Conservation (phyloP, 1,140 invertebrate genomes). For the Pogonognathellus flavescens region DNA sequence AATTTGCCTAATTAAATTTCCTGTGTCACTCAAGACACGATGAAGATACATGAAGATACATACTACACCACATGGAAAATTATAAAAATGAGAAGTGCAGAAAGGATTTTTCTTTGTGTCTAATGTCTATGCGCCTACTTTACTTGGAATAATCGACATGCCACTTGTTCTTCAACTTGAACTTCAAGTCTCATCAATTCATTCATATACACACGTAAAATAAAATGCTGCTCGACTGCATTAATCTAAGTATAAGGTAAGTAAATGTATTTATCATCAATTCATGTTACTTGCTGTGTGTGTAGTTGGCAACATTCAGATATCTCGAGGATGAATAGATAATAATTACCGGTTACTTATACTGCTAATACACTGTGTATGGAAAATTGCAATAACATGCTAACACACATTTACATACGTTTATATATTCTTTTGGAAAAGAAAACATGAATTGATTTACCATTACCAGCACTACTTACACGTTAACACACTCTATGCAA, state of each 20-base stretch:
- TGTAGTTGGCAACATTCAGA: neutral
- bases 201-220: neutral
- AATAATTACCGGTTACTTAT: neutral
- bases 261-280: neutral
- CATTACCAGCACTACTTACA: too few species aligned
- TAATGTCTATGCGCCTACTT: too few species aligned
- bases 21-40: neutral
- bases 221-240: neutral
- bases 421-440: too few species aligned
- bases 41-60: too few species aligned
- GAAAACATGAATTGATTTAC: too few species aligned
- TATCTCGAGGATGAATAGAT: neutral
- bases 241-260: neutral
- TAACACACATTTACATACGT: too few species aligned
- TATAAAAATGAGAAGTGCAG: neutral
- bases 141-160: too few species aligned
- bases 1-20: conserved; percentile 13
- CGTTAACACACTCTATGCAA: too few species aligned
- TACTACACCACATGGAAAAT: neutral
- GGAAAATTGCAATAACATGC: too few species aligned
- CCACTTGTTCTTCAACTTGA: neutral
- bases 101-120: neutral
- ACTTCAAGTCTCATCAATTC: conserved; percentile 12
- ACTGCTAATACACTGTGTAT: too few species aligned
- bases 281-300: neutral